Conservation (phyloP, 2,797 vertebrate species). For the Taeniopygia guttata region DNA sequence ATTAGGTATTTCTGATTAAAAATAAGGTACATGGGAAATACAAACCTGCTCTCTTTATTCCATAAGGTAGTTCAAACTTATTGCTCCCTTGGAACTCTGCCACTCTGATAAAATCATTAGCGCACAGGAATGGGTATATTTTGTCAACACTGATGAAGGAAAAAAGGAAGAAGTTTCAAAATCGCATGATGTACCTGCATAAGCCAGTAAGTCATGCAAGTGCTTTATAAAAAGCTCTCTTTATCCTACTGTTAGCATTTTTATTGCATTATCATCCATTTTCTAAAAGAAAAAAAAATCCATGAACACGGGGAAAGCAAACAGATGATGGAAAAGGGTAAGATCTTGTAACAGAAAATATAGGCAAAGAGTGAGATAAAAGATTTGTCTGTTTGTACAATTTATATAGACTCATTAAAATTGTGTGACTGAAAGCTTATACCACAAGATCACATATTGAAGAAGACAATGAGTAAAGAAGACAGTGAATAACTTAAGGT, state of each 20-base stretch:
- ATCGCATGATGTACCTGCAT: background rate
- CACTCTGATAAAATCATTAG: conserved; percentile 66
- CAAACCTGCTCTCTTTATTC: conserved; percentile 74
- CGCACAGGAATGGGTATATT: conserved; percentile 77
- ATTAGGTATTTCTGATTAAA: background rate
- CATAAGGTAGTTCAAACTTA: conserved; percentile 76
- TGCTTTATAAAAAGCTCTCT: background rate
- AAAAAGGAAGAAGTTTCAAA: background rate
- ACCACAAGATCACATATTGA: background rate
- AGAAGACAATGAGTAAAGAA: background rate
- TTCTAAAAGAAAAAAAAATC: background rate
- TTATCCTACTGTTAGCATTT: background rate
- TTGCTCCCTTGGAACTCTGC: conserved; percentile 53
- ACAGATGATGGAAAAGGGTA: background rate
- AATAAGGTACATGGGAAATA: background rate
- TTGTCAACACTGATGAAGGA: conserved; percentile 48
- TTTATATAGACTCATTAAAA: background rate
- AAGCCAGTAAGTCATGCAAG: background rate
- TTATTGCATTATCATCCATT: background rate
- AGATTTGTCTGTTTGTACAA: background rate
- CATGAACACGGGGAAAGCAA: background rate
- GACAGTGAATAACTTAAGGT: background rate
- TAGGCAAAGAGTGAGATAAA: background rate
- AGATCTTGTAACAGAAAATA: background rate
- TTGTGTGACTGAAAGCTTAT: background rate